Conservation (phyloP, 2,888 invertebrate species). For the Philhelius pedissequus region DNA sequence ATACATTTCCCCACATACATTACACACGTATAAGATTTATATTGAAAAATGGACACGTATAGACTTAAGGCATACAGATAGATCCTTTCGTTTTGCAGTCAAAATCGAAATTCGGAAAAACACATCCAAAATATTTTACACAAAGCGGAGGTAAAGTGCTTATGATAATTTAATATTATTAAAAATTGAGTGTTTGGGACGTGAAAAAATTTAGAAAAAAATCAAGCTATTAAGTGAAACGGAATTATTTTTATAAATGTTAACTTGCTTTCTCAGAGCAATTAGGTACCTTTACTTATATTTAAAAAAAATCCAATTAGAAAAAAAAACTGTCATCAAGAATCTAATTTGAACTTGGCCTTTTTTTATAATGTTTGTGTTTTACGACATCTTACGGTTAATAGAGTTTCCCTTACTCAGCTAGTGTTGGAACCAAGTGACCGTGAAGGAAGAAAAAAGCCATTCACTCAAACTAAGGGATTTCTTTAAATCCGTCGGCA, state of each 20-base stretch:
- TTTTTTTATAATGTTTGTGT: neutral
- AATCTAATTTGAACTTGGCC: neutral
- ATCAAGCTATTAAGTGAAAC: neutral
- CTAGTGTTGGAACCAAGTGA: neutral
- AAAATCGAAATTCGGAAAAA: constrained; percentile 64
- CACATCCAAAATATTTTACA: constrained; percentile 46
- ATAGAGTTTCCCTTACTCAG: constrained; percentile 16
- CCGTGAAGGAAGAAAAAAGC: neutral
- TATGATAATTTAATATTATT: neutral
- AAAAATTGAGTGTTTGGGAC: neutral
- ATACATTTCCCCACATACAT: constrained; percentile 22
- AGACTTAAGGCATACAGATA: constrained; percentile 49
- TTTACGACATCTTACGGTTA: constrained; percentile 47
- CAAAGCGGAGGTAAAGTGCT: constrained; percentile 39
- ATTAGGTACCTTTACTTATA: neutral
- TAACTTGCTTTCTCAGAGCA: neutral
- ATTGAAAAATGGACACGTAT: constrained; percentile 38
- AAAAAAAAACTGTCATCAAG: neutral
- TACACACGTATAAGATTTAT: constrained; percentile 43
- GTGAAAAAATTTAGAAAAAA: neutral
- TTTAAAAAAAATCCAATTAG: neutral
- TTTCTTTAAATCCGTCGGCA: constrained; percentile 33
- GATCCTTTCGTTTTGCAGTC: constrained; percentile 59
- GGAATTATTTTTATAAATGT: neutral
- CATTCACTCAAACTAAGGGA: neutral